Conservation (phyloP, 1,140 invertebrate genomes). For the Coptotermes formosanus region DNA sequence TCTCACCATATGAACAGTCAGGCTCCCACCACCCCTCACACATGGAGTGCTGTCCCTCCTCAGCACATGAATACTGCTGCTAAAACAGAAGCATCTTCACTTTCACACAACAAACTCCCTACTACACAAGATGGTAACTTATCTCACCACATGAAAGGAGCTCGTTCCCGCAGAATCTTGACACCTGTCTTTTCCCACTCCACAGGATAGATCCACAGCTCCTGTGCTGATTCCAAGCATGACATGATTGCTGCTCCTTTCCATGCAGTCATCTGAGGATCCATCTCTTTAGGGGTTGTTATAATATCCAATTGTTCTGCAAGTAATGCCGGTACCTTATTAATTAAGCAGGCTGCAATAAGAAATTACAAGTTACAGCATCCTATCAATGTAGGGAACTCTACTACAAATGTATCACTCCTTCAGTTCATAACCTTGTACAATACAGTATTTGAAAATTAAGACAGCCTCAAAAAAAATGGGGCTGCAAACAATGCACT, state of each 20-base stretch:
- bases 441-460: too few species aligned
- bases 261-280: slow-evolving; percentile 85
- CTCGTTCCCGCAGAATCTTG: slow-evolving; percentile 81
- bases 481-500: too few species aligned
- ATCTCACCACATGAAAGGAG: slow-evolving; percentile 73
- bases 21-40: too few species aligned
- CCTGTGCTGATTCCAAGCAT: slow-evolving; percentile 87
- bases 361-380: neutral
- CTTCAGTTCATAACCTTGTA: neutral
- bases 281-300: slow-evolving; percentile 83
- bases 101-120: too few species aligned
- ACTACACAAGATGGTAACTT: neutral
- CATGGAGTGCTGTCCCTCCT: too few species aligned
- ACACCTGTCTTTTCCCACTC: slow-evolving; percentile 88
- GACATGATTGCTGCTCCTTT: slow-evolving; percentile 93
- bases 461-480: too few species aligned
- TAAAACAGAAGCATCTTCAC: too few species aligned
- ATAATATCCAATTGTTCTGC: slow-evolving; percentile 79
- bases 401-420: neutral
- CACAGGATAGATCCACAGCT: slow-evolving; percentile 83
- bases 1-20: too few species aligned
- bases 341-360: neutral
- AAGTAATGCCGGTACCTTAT: slow-evolving; percentile 23
- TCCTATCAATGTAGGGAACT: neutral
- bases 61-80: too few species aligned